phyloP scores from a whole-genome alignment of 2,888 invertebrate species.

The Polyommatus icarus region DNA sequence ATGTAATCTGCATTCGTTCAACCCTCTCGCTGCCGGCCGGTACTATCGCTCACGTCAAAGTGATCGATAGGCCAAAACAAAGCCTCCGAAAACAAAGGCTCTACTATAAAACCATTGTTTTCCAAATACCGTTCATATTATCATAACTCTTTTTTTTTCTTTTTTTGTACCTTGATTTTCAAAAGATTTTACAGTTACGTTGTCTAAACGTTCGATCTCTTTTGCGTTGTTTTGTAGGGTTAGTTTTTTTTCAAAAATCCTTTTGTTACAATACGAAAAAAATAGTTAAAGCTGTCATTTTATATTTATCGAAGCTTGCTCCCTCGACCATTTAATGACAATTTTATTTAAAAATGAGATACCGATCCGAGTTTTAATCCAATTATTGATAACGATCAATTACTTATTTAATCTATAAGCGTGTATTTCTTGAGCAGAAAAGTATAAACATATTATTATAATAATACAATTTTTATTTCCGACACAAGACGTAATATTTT shows the following conservation, averaged over 20 bases:
- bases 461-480: no score
- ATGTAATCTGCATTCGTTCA: background rate
- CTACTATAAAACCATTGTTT: background rate
- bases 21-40: background rate
- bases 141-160: background rate
- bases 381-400: no score
- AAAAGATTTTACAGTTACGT: background rate
- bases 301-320: no score
- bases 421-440: no score
- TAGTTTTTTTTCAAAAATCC: background rate
- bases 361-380: no score
- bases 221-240: background rate
- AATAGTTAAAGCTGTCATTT: no score
- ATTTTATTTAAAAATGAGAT: no score
- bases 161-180: background rate
- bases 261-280: no score
- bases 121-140: background rate
- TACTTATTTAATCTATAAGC: no score
- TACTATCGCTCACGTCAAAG: background rate
- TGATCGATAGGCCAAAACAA: constrained; percentile 2
- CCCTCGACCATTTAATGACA: no score
- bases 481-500: no score
- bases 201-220: background rate
- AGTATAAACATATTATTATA: no score
- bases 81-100: background rate